Evolutionary conservation across 2,797 vertebrate species (phyloP).

Genomic region (Balearica regulorum): DNA sequence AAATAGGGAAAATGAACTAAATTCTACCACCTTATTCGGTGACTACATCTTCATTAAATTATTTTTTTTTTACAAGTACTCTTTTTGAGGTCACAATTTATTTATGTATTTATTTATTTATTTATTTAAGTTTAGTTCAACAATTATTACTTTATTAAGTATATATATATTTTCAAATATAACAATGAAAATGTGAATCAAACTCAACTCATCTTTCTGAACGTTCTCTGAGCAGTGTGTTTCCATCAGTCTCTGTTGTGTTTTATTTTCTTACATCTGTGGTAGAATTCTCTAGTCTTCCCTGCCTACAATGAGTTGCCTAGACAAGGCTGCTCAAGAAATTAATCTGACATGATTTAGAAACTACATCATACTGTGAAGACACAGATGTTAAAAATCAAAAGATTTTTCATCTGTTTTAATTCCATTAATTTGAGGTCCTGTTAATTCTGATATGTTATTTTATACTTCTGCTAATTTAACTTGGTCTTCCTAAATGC

Average conservation of each 20-base stretch:
- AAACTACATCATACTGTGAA: not conserved
- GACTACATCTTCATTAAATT: not conserved
- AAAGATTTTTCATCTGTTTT: not conserved
- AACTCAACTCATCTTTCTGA: not conserved
- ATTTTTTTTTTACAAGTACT: not conserved
- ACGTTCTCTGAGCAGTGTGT: not conserved
- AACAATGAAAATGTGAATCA: not conserved
- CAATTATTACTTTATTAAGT: not conserved
- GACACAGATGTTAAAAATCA: not conserved
- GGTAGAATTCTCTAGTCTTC: not conserved
- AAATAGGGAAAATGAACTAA: not conserved
- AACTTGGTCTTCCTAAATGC: not conserved
- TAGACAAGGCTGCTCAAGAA: not conserved
- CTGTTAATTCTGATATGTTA: not conserved
- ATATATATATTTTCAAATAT: not conserved
- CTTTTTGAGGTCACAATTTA: not conserved
- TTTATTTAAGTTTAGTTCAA: not conserved
- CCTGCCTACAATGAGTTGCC: not conserved
- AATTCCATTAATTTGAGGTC: not conserved
- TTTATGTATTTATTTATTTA: not conserved
- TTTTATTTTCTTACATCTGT: not conserved
- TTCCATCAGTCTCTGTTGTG: not conserved
- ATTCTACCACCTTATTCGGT: not conserved
- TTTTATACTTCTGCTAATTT: not conserved
- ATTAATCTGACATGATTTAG: not conserved